Evolutionary conservation across 92 coral and sea anemone genomes (phyloP), one percentile per base, ranked within the genome.

Genomic region (Micromussa lordhowensis): DNA sequence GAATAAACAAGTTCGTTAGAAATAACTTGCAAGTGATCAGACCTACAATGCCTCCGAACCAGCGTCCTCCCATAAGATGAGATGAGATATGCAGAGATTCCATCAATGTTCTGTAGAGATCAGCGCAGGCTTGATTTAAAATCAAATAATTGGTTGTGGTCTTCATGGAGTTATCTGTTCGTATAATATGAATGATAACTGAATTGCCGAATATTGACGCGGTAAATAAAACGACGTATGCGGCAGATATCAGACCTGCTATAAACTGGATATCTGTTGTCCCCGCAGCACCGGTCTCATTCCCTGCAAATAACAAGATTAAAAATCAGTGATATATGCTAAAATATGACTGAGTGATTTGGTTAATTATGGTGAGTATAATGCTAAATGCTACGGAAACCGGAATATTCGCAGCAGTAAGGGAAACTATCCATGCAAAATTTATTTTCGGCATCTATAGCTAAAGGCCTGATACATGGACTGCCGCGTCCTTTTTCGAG

Each of bases 41-140:
- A 2, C 82, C 82, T 31, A 32, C 2, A n/a, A 30, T 19, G 31
- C 82, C 82, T 55, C 30, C 82, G 32, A 57, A 57, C 82, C 82
- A 79, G 68, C 68, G 13, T 13, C 9, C 18, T 22, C 13, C 17
- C 24, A 18, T 14, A 16, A 32, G 35, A 55, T 44, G 11, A 30
- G 34, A 28, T 28, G 8, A 54, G 18, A 9, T 32, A 13, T 54
- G 19, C 11, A 57, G 10, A 8, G 17, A 30, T 15, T 79, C 40
- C 36, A 28, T 79, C 48, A 57, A 9, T 57, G 82, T 31, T 19
- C 19, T 57, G 68, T 22, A 30, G 6, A 79, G 68, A 57, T 79
- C 82, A 29, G 48, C 82, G 63, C 68, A 79, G 1, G 82, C 82
- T 79, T 79, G 82, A 49, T 79, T 54, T 9, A 79, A 54, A 54